phyloP scores from a whole-genome alignment of 2,797 vertebrate species.

The Carcharodon carcharias region DNA sequence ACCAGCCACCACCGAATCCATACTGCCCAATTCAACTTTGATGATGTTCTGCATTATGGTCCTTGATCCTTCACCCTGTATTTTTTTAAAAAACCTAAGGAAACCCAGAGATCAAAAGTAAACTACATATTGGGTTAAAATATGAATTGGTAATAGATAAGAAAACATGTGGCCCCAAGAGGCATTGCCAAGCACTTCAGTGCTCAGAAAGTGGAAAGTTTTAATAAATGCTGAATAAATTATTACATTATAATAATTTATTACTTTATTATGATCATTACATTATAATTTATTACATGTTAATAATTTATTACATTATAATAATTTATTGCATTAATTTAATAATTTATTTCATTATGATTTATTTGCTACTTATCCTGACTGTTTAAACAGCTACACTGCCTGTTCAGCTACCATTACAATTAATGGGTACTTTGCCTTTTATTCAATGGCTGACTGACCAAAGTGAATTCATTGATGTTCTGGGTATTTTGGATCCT shows the following conservation, averaged over 20 bases:
- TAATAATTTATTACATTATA: slow-evolving; percentile 31
- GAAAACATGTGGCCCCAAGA: neutral
- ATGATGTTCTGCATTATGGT: neutral
- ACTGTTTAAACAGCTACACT: neutral
- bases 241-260: slow-evolving; percentile 31
- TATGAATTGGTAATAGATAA: neutral
- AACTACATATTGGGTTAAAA: neutral
- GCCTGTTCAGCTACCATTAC: neutral
- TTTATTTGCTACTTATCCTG: slow-evolving; percentile 26
- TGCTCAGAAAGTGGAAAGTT: neutral
- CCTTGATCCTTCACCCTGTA: neutral
- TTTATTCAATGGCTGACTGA: slow-evolving; percentile 1
- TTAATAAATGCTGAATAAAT: neutral
- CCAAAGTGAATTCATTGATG: neutral
- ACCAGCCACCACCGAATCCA: too few species aligned
- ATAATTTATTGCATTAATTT: slow-evolving; percentile 29
- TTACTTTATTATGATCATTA: slow-evolving; percentile 35
- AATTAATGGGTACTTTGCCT: slow-evolving; percentile 4
- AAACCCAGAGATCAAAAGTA: neutral
- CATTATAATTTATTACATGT: slow-evolving; percentile 7
- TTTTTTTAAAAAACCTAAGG: neutral
- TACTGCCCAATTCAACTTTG: neutral
- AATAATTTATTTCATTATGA: slow-evolving; percentile 26
- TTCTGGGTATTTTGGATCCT: too few species aligned
- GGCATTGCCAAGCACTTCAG: neutral